A percentile compares a stretch with the other conserved stretches of the same genome.
Conservation (phyloP, 2,113 vertebrate species). For the Bubo blakistoni region DNA sequence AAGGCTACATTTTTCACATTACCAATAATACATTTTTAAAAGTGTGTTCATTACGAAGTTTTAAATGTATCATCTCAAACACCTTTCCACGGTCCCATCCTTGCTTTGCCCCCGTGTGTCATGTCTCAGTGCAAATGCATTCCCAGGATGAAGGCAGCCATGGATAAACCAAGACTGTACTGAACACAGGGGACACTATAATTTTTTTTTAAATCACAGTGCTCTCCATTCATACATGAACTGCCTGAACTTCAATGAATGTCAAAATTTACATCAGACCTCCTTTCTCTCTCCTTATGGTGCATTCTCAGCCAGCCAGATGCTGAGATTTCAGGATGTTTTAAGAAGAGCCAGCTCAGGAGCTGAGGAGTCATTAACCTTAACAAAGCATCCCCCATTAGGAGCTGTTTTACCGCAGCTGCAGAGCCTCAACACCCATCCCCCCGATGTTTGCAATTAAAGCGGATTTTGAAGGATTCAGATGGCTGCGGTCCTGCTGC, state of each 20-base stretch:
- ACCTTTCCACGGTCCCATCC: not conserved
- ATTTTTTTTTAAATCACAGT: not conserved
- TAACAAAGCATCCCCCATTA: not conserved
- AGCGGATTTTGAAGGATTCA: not conserved
- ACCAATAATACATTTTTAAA: conserved; percentile 38
- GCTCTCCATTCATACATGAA: not conserved
- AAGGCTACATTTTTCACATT: not conserved
- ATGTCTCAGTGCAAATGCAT: not conserved
- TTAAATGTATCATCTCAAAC: not conserved
- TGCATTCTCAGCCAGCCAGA: not conserved
- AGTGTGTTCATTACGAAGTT: not conserved
- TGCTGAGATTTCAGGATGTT: not conserved
- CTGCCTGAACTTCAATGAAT: not conserved
- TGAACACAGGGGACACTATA: not conserved
- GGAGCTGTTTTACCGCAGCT: not conserved
- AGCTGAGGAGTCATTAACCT: not conserved
- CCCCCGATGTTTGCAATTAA: not conserved
- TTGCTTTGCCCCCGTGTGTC: not conserved
- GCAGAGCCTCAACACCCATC: not conserved
- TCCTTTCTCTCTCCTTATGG: not conserved
- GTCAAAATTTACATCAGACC: not conserved
- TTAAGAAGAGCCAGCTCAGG: not conserved
- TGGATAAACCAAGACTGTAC: not conserved
- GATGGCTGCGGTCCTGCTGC: not conserved
- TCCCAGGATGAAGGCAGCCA: not conserved